Conservation (phyloP, 2,888 invertebrate species). For the Callinectes sapidus region DNA sequence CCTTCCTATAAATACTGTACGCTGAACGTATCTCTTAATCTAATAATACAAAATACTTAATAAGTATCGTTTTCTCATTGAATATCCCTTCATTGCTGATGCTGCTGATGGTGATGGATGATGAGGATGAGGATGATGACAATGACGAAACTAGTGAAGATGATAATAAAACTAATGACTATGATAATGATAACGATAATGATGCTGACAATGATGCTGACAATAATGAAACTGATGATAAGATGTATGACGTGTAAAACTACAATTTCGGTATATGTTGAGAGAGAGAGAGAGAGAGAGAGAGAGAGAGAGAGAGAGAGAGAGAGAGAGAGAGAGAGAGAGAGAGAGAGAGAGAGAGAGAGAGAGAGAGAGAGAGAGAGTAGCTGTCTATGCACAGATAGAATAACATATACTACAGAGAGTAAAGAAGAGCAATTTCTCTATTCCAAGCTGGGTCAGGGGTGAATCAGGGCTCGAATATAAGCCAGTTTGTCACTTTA, state of each 20-base stretch:
- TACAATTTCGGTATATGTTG: too few species aligned
- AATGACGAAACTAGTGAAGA: neutral
- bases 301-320: conserved; percentile 25
- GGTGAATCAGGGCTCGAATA: too few species aligned
- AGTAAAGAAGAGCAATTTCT: too few species aligned
- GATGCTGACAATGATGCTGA: too few species aligned
- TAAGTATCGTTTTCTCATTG: neutral
- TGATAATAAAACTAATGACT: neutral
- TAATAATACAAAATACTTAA: neutral
- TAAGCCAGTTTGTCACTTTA: too few species aligned
- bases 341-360: conserved; percentile 25
- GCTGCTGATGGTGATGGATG: neutral
- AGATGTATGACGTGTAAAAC: too few species aligned
- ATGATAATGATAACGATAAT: neutral
- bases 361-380: neutral
- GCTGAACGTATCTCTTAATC: neutral
- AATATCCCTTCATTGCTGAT: neutral
- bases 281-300: neutral
- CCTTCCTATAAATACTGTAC: neutral
- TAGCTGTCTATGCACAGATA: too few species aligned
- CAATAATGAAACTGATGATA: too few species aligned
- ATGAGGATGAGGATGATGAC: neutral
- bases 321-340: conserved; percentile 25
- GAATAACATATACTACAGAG: too few species aligned
- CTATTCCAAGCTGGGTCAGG: too few species aligned